Conservation (phyloP, 2,113 vertebrate genomes). For the Theristicus caerulescens region DNA sequence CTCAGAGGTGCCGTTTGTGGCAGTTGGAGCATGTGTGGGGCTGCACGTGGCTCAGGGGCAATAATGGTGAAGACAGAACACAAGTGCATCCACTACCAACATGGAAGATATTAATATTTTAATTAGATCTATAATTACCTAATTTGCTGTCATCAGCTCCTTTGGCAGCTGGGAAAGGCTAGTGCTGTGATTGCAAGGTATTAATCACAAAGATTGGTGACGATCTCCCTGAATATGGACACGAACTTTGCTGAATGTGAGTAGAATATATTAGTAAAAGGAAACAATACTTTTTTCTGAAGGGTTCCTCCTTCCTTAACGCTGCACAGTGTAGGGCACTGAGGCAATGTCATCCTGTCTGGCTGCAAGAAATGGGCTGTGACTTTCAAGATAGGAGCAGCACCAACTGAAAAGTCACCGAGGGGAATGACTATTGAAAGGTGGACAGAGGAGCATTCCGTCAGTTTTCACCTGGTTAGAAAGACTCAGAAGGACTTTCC, state of each 20-base stretch:
- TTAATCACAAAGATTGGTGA: not conserved
- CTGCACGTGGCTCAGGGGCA: not conserved
- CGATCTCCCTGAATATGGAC: not conserved
- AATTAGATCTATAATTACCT: not conserved
- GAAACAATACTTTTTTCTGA: rapidly evolving
- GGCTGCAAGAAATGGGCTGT: rapidly evolving
- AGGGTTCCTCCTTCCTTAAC: rapidly evolving
- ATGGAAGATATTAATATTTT: not conserved
- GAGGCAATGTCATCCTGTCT: rapidly evolving
- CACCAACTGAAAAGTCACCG: rapidly evolving
- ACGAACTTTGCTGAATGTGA: not conserved
- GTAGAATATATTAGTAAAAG: rapidly evolving
- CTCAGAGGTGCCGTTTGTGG: rapidly evolving
- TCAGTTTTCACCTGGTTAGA: not conserved
- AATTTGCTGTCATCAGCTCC: not conserved
- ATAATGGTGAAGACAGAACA: rapidly evolving
- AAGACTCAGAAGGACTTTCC: not conserved
- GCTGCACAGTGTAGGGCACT: rapidly evolving
- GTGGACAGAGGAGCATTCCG: not conserved
- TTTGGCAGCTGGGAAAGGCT: not conserved
- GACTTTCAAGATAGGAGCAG: not conserved
- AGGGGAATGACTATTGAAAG: no score
- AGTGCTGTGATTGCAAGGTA: not conserved
- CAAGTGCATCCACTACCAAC: not conserved
- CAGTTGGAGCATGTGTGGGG: rapidly evolving